Base-by-base conservation (phyloP, 2,113 vertebrate species). In the Rattus rattus region DNA sequence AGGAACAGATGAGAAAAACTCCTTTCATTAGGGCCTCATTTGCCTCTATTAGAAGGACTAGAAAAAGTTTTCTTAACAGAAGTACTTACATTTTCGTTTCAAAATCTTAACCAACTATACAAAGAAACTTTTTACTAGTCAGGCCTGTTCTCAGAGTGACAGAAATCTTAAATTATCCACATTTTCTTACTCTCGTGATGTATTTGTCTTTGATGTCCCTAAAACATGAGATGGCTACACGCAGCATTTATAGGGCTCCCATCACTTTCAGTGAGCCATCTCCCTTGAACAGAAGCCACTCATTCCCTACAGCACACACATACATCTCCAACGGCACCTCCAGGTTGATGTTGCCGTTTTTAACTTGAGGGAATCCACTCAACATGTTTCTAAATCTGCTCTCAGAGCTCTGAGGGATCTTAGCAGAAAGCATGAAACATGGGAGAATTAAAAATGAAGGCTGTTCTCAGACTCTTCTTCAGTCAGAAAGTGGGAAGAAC, bases 281-380 rank as follows among this genome's bases (percentile, higher is more conserved):
- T 92, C 61, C 49, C 56, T 94, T 36, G 26, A 92, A 47, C 5
- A 67, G 54, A 81, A 95, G 85, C 65, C 61, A 36, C 84, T 94
- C 92, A 24, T 88, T 97, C 97, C 97, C 95, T 77, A 86, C 70
- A 95, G 76, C 96, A 93, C 11, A 86, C 13, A 26, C 81, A 81
- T 70, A 63, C 3, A 2, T 94, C 84, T 76, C 65, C 17, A 96
- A 61, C 17, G 94, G 90, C 94, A 91, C 59, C 14, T 79, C 11
- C 7, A 86, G 94, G 95, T 39, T 28, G 69, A 93, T 0, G 67
- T 0, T 80, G 86, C 77, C 90, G 54, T 96, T 63, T 72, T 67
- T 97, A 89, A 90, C 0, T 0, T 0, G 1, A 94, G 90, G 95
- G 63, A 4, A 96, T 47, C 70, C 75, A 47, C 56, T 59, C 14